Percentiles rank a stretch among this genome's conserved stretches.
Conservation (phyloP, 2,113 vertebrate species). For the Malurus alboscapulatus region DNA sequence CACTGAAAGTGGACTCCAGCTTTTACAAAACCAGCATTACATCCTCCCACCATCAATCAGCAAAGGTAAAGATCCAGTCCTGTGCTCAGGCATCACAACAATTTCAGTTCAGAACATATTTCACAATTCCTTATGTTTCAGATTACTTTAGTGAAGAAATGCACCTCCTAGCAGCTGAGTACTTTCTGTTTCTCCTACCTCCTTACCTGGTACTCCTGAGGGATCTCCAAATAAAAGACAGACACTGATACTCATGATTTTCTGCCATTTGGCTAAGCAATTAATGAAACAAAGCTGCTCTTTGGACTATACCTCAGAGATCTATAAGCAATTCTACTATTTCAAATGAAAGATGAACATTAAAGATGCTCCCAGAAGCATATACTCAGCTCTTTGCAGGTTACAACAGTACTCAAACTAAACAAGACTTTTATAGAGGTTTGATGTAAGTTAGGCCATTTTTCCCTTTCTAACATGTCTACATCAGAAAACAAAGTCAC, state of each 20-base stretch:
- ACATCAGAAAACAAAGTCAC: background rate
- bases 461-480: background rate
- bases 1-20: background rate
- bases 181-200: background rate
- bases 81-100: background rate
- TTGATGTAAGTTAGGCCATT: background rate
- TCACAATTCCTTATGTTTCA: background rate
- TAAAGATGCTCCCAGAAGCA: background rate
- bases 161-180: background rate
- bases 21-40: background rate
- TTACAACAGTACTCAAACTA: background rate
- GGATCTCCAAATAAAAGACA: background rate
- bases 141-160: background rate
- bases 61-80: background rate
- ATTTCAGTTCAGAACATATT: background rate
- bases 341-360: background rate
- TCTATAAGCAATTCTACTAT: background rate
- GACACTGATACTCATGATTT: background rate
- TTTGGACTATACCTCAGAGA: background rate
- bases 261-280: background rate
- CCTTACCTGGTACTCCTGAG: background rate
- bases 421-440: background rate
- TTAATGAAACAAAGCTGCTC: background rate
- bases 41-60: accelerated
- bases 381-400: background rate